Evolutionary conservation across 92 coral and sea anemone genomes (phyloP), one percentile per base, ranked within the genome.

Genomic region (Palythoa grandiflora): DNA sequence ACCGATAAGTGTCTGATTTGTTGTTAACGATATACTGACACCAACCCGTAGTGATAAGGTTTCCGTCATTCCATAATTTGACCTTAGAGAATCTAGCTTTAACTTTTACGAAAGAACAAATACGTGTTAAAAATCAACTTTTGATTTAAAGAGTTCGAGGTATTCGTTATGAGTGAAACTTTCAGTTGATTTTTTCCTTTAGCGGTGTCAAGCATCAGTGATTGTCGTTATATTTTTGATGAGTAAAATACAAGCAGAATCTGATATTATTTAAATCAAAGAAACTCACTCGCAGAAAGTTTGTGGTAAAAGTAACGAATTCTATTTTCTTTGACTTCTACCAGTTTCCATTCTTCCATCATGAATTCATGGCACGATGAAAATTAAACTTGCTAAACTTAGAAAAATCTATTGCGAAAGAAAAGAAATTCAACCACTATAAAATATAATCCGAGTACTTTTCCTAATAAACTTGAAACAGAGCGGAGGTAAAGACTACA

Each of bases 1-100:
- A 38, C 47, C 75, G 47, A 35, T 70, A 70, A 70, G 75, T 70
- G 75, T 38, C 1, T 70, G 38, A 70, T 70, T 38, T 70, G 75
- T 70, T 5, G 17, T 38, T 70, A 70, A 70, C 75, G 15, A 70
- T 16, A 12, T 36, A 70, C 75, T 70, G 75, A 70, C 38, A 70
- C 75, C 75, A 70, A 70, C 48, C 28, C 14, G 44, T 15, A 12
- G 8, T 36, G 75, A 35, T 35, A 20, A 7, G 37, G n/a, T 65
- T 65, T 65, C 1, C 37, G 38, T 11, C 73, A 19, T 68, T 10
- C 36, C 73, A 38, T 35, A 70, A 70, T 38, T 70, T 37, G 12
- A 70, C 44, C 13, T 38, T 38, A 16, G 5, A 9, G 38, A 28
- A 2, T 35, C 15, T 20, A 70, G 17, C 70, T 63, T 8, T 47